Percentiles rank a stretch among this genome's conserved stretches.
These are phyloP conservation scores for Gavia stellata DNA, from an alignment of 2,113 vertebrate species.

Conservation along the genomic window DNA sequence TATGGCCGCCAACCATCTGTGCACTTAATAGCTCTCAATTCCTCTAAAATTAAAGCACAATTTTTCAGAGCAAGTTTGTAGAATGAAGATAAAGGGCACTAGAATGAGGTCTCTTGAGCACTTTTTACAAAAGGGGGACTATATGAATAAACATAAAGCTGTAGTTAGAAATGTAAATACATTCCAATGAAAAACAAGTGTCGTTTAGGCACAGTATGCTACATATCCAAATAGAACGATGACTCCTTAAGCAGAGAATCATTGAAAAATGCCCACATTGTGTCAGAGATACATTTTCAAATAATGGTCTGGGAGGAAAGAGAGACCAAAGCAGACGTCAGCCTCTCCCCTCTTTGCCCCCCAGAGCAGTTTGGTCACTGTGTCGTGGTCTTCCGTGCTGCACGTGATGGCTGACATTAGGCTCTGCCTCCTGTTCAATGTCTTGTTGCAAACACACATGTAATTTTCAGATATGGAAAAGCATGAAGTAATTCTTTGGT, in stretches of 20 bases:
- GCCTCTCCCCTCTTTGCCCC: not conserved
- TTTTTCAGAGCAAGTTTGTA: not conserved
- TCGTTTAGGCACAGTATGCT: not conserved
- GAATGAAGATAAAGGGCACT: not conserved
- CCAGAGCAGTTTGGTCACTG: fast-evolving
- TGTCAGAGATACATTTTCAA: not conserved
- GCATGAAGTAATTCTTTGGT: not conserved
- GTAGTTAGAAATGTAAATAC: not conserved
- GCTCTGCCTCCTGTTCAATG: not conserved
- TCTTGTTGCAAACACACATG: not conserved
- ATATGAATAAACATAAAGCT: not conserved
- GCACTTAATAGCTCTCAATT: slow-evolving; percentile 68
- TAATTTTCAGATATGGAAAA: not conserved
- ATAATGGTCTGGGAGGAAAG: not conserved
- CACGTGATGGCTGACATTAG: fast-evolving
- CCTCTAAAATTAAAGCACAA: not conserved
- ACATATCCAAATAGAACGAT: not conserved
- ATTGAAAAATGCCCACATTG: not conserved
- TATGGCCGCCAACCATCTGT: slow-evolving; percentile 83
- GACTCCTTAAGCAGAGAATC: not conserved
- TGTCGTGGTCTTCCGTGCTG: fast-evolving
- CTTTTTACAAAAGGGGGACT: not conserved
- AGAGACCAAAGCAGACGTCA: not conserved
- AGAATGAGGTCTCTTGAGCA: not conserved
- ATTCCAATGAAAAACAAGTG: not conserved